Conservation (phyloP, 2,113 vertebrate genomes). For the Salvelinus fontinalis region DNA sequence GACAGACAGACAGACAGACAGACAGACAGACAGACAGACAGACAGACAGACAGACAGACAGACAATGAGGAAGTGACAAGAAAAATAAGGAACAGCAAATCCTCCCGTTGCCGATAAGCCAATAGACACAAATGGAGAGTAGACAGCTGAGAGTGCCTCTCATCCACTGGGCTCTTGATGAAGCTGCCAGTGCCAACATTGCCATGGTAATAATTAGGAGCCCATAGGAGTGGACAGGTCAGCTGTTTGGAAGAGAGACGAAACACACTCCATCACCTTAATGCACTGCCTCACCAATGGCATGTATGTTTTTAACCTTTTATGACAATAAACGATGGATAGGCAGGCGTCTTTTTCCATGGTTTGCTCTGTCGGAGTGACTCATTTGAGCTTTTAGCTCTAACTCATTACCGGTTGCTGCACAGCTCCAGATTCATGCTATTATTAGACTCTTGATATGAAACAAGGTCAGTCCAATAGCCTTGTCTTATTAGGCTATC, state of each 20-base stretch:
- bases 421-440: conserved; percentile 68
- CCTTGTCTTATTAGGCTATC: conserved; percentile 66
- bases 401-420: conserved; percentile 55
- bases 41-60: too few species aligned
- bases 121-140: background rate
- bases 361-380: conserved; percentile 42
- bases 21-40: too few species aligned
- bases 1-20: too few species aligned
- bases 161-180: conserved; percentile 13
- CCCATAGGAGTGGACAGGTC: background rate
- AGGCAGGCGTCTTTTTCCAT: conserved; percentile 40
- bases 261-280: conserved; percentile 33
- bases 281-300: conserved; percentile 21
- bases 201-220: conserved; percentile 21
- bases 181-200: conserved; percentile 9
- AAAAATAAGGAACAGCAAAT: background rate
- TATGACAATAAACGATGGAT: conserved; percentile 16
- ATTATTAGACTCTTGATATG: conserved; percentile 69
- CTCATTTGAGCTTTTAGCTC: conserved; percentile 56
- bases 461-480: conserved; percentile 73
- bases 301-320: background rate
- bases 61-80: background rate
- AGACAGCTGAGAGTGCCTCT: conserved; percentile 7
- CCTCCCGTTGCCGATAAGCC: background rate
- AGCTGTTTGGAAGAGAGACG: background rate